Evolutionary conservation across 2,888 invertebrate species (phyloP).

Genomic region (Hanleya hanleyi): DNA sequence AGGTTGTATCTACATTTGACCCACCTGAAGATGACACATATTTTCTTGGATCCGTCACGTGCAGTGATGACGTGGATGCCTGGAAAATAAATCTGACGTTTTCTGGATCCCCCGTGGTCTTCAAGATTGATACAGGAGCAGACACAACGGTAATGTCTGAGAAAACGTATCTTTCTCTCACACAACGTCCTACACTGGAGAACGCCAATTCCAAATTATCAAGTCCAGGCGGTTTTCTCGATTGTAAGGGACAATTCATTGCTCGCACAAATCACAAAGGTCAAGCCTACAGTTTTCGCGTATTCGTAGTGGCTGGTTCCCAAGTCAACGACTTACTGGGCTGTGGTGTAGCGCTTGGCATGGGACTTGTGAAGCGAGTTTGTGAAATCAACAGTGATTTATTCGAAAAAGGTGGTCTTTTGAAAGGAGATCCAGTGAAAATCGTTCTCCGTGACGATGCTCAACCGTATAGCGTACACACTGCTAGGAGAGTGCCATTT

Average conservation of each 20-base stretch:
- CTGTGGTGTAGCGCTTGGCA: not conserved
- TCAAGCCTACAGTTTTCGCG: not conserved
- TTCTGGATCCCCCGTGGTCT: not conserved
- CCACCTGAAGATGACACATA: too few relatives aligned
- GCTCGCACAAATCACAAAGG: not conserved
- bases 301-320: not conserved
- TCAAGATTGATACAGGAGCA: constrained; percentile 21
- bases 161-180: not conserved
- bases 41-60: constrained; percentile 15
- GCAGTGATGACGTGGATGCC: not conserved
- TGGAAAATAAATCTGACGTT: constrained; percentile 1
- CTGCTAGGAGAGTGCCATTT: constrained; percentile 22
- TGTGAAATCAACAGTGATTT: not conserved
- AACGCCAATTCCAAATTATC: not conserved
- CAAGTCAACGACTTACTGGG: constrained; percentile 1
- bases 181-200: not conserved
- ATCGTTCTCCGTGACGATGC: constrained; percentile 7
- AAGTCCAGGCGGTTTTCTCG: constrained; percentile 10
- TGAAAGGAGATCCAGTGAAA: constrained; percentile 13
- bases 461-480: constrained; percentile 15
- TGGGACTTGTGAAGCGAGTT: constrained; percentile 6
- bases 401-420: constrained; percentile 1
- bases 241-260: constrained; percentile 1
- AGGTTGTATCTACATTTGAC: too few relatives aligned
- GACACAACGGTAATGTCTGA: not conserved